Evolutionary conservation across 2,113 vertebrate genomes (phyloP).

Genomic region (Setophaga petechia): DNA sequence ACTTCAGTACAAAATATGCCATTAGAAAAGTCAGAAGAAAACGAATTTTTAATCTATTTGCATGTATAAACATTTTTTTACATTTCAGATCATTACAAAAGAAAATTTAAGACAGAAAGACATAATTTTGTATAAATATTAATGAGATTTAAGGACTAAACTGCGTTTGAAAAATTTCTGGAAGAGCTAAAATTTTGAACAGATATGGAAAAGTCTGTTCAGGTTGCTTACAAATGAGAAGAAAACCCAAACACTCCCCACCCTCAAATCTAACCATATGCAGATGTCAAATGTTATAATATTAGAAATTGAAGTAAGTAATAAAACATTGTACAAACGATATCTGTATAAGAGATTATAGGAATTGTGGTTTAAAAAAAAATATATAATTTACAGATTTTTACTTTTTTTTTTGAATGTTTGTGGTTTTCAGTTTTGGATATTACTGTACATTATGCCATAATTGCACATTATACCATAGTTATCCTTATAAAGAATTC

Average conservation of each 20-base stretch:
- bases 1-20: background rate
- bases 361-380: background rate
- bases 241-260: fast-evolving
- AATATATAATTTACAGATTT: background rate
- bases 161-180: background rate
- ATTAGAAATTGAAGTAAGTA: background rate
- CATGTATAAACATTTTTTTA: background rate
- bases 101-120: background rate
- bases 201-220: background rate
- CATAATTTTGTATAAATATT: background rate
- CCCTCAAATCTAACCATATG: background rate
- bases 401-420: background rate
- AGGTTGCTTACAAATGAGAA: background rate
- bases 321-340: background rate
- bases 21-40: background rate
- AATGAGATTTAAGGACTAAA: background rate
- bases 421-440: background rate
- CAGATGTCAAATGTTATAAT: background rate
- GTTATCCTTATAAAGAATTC: background rate
- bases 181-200: background rate
- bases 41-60: background rate
- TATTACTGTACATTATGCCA: background rate
- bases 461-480: background rate
- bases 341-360: background rate
- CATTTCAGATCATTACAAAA: background rate